Percentiles rank a stretch among this genome's conserved stretches.
Evolutionary conservation across 2,113 vertebrate species (phyloP).

Genomic region (Petaurus breviceps): DNA sequence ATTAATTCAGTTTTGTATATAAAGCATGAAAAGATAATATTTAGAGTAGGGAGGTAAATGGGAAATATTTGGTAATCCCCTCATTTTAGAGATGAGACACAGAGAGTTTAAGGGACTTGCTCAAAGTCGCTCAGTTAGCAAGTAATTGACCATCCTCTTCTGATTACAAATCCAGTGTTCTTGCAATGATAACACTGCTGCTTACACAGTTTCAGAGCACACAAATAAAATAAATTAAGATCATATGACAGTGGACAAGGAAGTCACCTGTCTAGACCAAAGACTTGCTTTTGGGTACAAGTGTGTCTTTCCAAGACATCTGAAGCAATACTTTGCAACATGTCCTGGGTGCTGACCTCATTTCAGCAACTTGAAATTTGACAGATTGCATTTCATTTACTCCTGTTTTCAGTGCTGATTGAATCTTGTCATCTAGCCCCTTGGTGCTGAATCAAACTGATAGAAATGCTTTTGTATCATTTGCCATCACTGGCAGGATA

Average conservation of each 20-base stretch:
- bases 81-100: background rate
- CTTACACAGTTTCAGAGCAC: background rate
- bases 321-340: background rate
- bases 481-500: constrained; percentile 44
- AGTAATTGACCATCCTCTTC: background rate
- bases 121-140: background rate
- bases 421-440: background rate
- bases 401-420: constrained; percentile 42
- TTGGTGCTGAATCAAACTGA: constrained; percentile 13
- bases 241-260: background rate
- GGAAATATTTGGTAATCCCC: background rate
- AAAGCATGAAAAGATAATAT: background rate
- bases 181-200: background rate
- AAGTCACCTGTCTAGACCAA: background rate
- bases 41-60: background rate
- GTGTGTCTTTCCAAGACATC: background rate
- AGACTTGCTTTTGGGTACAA: background rate
- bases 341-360: background rate
- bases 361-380: background rate
- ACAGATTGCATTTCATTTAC: constrained; percentile 21
- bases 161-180: background rate
- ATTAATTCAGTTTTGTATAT: background rate
- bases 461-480: background rate
- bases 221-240: background rate
- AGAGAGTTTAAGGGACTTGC: background rate